Base-by-base conservation (phyloP, 92 coral and sea anemone genomes). In the Chrysogorgia sp. region DNA sequence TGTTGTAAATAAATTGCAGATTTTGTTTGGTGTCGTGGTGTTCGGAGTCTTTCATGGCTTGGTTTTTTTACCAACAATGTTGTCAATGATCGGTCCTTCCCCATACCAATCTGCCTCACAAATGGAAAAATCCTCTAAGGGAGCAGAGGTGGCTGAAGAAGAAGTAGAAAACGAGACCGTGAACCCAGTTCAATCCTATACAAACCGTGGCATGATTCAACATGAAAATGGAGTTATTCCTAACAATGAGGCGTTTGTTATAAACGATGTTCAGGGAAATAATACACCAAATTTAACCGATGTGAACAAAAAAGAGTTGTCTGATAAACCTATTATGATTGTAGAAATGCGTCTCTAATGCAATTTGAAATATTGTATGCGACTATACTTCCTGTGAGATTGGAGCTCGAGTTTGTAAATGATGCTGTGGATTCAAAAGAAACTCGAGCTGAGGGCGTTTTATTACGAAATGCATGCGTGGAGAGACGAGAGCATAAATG, bases 1-100 rank as follows among this genome's bases (percentile, higher is more conserved):
- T n/a, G n/a, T n/a, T n/a, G n/a, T n/a, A n/a, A n/a, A n/a, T n/a
- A n/a, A n/a, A n/a, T 61, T 40, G 30, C 15, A 94, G 98, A 88
- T 94, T 31, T 86, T 94, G 59, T 91, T 94, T 83, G 74, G 86
- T n/a, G 98, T 92, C 0, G 98, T 93, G 40, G 21, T 87, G n/a
- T 93, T 83, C 78, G 98, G 98, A 24, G 53, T 92, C 85, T 94
- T 91, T 63, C 98, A 94, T 63, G 97, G 98, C 33, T 62, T 91
- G 48, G 80, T 86, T 67, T 91, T 84, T 66, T 89, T 94, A 29
- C 98, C 98, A 60, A 92, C 90, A 47, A 78, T 93, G 40, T 90
- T 93, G 12, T 80, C 88, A 63, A 63, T 96, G 1, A 91, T 93
- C 35, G 98, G 98, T 0, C 97, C 98, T 10, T 66, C 96, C 2